phyloP scores from a whole-genome alignment of 2,797 vertebrate species.

The Pangasius mekongensis region DNA sequence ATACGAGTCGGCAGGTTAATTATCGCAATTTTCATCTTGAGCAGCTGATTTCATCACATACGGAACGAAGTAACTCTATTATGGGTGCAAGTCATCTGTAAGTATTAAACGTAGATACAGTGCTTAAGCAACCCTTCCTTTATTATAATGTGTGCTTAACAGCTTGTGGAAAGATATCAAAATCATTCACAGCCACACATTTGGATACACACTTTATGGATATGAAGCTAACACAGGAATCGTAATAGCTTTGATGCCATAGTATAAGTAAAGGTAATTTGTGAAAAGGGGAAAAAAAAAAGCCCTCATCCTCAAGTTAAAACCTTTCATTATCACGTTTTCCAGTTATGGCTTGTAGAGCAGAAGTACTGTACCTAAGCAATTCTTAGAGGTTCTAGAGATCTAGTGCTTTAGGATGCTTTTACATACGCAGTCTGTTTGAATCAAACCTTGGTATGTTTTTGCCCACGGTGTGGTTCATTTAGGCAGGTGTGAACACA shows the following conservation, averaged over 20 bases:
- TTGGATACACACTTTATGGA: constrained; percentile 11
- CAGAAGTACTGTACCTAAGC: neutral
- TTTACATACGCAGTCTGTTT: neutral
- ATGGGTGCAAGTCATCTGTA: neutral
- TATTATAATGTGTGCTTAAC: constrained; percentile 15
- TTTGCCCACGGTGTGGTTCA: neutral
- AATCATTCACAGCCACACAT: constrained; percentile 13
- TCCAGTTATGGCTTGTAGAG: neutral
- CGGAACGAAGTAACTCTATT: neutral
- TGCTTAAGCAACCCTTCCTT: constrained; percentile 5
- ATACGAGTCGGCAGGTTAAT: neutral
- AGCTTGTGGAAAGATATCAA: constrained; percentile 6
- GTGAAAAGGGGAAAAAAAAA: neutral
- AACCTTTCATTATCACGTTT: neutral
- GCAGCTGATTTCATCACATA: neutral
- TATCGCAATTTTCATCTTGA: neutral
- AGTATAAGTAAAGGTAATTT: constrained; percentile 8
- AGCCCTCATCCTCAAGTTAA: neutral
- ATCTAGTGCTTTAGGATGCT: neutral
- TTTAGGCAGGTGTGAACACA: neutral
- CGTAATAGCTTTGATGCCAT: neutral
- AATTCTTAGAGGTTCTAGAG: neutral
- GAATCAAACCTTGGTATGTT: neutral
- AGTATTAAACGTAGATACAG: neutral
- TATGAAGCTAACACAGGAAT: neutral